Base-by-base conservation (phyloP, 2,113 vertebrate species). In the Cyprinus carpio region DNA sequence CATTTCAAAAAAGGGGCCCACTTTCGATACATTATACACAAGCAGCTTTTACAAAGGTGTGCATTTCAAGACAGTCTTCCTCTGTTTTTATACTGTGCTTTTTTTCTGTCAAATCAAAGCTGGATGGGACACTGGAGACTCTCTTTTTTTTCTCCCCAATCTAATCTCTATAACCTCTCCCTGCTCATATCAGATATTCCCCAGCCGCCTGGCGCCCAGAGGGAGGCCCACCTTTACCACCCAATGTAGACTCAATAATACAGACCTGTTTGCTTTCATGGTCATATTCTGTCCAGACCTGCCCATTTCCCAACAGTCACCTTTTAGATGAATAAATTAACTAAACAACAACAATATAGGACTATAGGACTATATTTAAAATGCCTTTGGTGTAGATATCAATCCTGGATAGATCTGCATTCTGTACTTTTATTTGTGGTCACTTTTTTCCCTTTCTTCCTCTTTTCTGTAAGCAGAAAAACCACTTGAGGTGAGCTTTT, bases 11-110 rank as follows among this genome's bases (percentile, higher is more conserved):
- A 83, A 91, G 93, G 84, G 91, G 92, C 92, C 92, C 88, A n/a
- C 11, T 58, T 6, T 91, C 85, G 94, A 93, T 92, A 94, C 91
- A 91, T 95, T 94, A 94, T 94, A 94, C 92, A 81, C 29, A 86
- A 84, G 87, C 94, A 94, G 93, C 92, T 94, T 95, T 94, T 67
- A 90, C 89, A 88, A 92, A 94, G 93, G 93, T 94, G 92, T 94
- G 92, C 93, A 94, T 95, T 95, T 94, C 93, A 93, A 89, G 90
- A 92, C 87, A 84, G 74, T 75, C 79, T 75, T 85, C 46, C 64
- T 89, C 40, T 69, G 60, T 84, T 86, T 85, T 85, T 84, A 86
- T 60, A 91, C 89, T 91, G 89, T 82, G 78, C 84, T 80, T 84
- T 90, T 87, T 87, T 72, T 16, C 64, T 67, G 81, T 87, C 88